Base-by-base conservation (phyloP, 1,140 invertebrate species). In the Saccostrea glomerata region DNA sequence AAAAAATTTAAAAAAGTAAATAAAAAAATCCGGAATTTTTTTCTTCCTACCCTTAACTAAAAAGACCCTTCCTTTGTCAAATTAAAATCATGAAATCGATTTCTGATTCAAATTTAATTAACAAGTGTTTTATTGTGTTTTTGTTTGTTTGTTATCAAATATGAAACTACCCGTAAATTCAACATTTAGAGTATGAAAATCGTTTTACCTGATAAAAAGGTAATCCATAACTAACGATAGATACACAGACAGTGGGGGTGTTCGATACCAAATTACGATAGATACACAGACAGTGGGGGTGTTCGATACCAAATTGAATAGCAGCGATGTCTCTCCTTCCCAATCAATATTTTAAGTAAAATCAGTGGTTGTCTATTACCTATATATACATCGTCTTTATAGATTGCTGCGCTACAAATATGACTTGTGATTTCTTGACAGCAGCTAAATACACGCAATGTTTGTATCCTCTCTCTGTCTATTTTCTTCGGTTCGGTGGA, bases 281-380 rank as follows among this genome's bases (percentile, higher is more conserved):
- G 9, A 23, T 66, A 23, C 11, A 23, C 20, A 66, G 60, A 23
- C 20, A n/a, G n/a, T 20, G 23, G 20, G 20, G 60, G 23, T 66
- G 17, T 66, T 66, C 60, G 23, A 66, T 66, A 66, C 20, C 9
- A 66, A 66, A 66, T 66, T 66, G 60, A 66, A 66, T 66, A 66
- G 60, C 60, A 9, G 7, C 60, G 5, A 20, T 23, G 60, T 23
- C 60, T n/a, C 60, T 20, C 60, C 20, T 66, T 66, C 60, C 60
- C 6, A 66, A 66, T 66, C 60, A 66, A 66, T 66, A 66, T 66
- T 23, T 66, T n/a, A n/a, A 23, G 20, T n/a, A 66, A 20, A 7
- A 23, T 66, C 60, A n/a, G 60, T 66, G 23, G 60, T n/a, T 66
- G 60, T 66, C 60, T 23, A 66, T 66, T 66, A 66, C 20, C 60